A percentile compares a stretch with the other conserved stretches of the same genome.
Evolutionary conservation across 2,113 vertebrate genomes (phyloP).

Genomic region (Corythornis cristatus): DNA sequence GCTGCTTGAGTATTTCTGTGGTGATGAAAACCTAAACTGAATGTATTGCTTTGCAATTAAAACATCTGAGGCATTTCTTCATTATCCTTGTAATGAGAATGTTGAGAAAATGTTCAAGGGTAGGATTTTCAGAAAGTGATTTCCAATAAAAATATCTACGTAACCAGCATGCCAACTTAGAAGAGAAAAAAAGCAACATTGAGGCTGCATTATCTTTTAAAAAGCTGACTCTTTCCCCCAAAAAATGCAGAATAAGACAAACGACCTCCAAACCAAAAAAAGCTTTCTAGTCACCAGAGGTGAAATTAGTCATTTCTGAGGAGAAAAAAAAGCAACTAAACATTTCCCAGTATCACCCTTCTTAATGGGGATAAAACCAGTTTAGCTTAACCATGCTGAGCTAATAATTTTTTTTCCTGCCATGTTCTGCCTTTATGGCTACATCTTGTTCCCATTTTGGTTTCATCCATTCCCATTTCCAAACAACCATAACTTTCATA

Average conservation of each 20-base stretch:
- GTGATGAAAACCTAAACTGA: not conserved
- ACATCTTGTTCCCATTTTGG: constrained; percentile 68
- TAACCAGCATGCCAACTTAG: not conserved
- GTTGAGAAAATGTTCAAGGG: not conserved
- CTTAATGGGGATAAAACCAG: not conserved
- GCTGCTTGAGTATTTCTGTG: not conserved
- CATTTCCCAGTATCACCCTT: not conserved
- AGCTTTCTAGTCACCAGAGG: not conserved
- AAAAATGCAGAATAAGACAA: not conserved
- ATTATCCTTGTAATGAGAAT: not conserved
- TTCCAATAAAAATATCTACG: not conserved
- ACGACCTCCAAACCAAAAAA: not conserved
- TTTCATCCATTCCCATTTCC: constrained; percentile 45
- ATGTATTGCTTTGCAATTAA: not conserved
- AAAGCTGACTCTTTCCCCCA: fast-evolving
- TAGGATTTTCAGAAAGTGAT: not conserved
- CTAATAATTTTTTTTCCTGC: constrained; percentile 24
- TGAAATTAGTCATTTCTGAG: not conserved
- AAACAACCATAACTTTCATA: constrained; percentile 3
- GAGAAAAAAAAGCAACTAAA: not conserved
- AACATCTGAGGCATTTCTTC: not conserved
- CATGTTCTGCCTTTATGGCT: constrained; percentile 2
- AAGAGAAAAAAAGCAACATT: not conserved
- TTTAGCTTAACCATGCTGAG: constrained; percentile 2
- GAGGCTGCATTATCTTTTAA: not conserved